A percentile compares a stretch with the other conserved stretches of the same genome.
phyloP scores from a whole-genome alignment of 2,113 vertebrate species.

The Condylura cristata region DNA sequence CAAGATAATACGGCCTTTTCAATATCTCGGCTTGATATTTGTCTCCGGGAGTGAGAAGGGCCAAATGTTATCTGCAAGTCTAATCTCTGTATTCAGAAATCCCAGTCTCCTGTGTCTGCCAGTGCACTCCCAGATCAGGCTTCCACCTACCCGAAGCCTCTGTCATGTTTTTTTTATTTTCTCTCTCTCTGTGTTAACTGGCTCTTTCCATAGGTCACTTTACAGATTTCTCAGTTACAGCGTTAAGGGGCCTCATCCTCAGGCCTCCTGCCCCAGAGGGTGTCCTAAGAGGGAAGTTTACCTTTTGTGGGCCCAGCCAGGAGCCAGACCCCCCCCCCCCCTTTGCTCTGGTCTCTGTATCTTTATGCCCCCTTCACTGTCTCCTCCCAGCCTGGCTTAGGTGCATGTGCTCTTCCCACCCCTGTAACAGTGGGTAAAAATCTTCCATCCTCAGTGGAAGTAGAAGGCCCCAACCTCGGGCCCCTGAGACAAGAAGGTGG shows the following conservation, averaged over 20 bases:
- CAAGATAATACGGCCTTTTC: constrained; percentile 80
- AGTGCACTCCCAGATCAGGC: constrained; percentile 70
- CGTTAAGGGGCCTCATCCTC: not conserved
- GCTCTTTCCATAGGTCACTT: not conserved
- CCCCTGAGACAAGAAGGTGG: not conserved
- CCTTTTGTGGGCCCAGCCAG: not conserved
- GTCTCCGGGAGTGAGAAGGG: constrained; percentile 78
- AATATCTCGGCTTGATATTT: constrained; percentile 83
- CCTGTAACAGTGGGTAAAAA: not conserved
- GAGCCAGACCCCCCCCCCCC: not conserved
- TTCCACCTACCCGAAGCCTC: constrained; percentile 75
- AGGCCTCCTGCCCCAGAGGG: not conserved
- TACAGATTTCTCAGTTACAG: not conserved
- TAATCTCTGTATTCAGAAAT: constrained; percentile 84
- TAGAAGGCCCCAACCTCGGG: not conserved
- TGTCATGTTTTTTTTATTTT: constrained; percentile 29
- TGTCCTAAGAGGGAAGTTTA: not conserved
- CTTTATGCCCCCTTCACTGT: not conserved
- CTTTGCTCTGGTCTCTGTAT: not conserved
- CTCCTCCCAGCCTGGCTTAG: not conserved
- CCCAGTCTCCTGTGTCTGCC: constrained; percentile 74
- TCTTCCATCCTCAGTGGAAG: not conserved
- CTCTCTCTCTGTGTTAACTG: constrained; percentile 50
- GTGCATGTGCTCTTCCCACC: not conserved
- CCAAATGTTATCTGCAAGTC: constrained; percentile 85